phyloP scores from a whole-genome alignment of 2,797 vertebrate genomes.

The Aeoliscus strigatus region DNA sequence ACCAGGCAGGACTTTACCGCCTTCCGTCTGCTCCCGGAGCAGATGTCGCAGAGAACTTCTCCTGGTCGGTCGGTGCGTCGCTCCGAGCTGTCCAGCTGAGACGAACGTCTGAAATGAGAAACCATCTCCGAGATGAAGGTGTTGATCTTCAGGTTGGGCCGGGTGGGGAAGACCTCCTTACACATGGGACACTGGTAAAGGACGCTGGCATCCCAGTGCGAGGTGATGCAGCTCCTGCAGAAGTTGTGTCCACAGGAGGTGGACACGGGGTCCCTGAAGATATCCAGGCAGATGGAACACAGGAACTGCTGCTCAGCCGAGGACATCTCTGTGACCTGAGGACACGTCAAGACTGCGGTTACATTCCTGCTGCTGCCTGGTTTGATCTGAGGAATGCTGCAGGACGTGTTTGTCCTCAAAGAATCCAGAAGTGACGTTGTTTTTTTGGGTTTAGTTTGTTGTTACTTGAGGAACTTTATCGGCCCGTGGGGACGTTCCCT shows the following conservation, averaged over 20 bases:
- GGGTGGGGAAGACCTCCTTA: not conserved
- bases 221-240: slow-evolving; percentile 1
- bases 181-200: not conserved
- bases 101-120: not conserved
- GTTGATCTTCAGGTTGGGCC: slow-evolving; percentile 1
- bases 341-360: no score
- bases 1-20: not conserved
- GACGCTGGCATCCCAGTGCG: not conserved
- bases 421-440: no score
- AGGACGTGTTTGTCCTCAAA: no score
- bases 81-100: not conserved
- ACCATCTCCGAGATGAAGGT: slow-evolving; percentile 4
- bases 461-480: no score
- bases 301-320: not conserved
- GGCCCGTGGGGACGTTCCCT: no score
- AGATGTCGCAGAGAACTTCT: not conserved
- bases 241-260: no score
- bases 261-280: not conserved
- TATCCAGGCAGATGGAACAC: not conserved
- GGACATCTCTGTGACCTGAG: no score
- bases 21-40: not conserved
- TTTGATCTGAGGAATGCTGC: no score
- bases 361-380: no score
- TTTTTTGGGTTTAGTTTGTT: no score
- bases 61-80: not conserved